Conservation (phyloP, 1,140 invertebrate genomes). For the Hyles euphorbiae region DNA sequence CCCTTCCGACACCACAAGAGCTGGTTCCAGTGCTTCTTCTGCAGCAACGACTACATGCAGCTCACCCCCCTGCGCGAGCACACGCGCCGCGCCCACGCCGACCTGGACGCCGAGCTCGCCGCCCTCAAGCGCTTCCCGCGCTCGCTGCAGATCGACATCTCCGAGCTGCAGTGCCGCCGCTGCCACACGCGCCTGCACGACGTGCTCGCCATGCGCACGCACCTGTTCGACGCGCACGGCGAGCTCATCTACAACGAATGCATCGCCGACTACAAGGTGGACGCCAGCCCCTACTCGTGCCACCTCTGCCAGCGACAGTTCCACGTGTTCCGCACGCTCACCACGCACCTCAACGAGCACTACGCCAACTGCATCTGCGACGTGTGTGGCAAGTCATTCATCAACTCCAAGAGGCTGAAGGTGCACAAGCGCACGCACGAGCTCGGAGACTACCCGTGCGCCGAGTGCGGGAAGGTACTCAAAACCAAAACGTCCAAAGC, state of each 20-base stretch:
- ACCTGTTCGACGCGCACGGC: constrained; percentile 46
- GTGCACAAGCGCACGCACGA: constrained; percentile 58
- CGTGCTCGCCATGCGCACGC: constrained; percentile 41
- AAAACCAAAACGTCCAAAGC: constrained; percentile 54
- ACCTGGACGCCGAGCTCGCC: constrained; percentile 16
- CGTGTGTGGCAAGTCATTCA: constrained; percentile 58
- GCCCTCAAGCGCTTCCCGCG: constrained; percentile 55
- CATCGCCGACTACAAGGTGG: constrained; percentile 60
- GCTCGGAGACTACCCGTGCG: constrained; percentile 46
- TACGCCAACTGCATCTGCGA: constrained; percentile 66
- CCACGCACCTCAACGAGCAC: constrained; percentile 59
- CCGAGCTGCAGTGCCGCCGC: constrained; percentile 50
- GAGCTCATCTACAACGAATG: constrained; percentile 56
- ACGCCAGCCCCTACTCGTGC: constrained; percentile 47
- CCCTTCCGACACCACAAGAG: constrained; percentile 63
- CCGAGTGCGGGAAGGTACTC: constrained; percentile 50
- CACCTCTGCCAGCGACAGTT: constrained; percentile 54
- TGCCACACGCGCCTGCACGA: constrained; percentile 49
- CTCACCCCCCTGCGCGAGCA: constrained; percentile 43
- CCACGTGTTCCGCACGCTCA: constrained; percentile 58
- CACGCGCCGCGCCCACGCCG: constrained; percentile 12
- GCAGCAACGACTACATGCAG: constrained; percentile 54
- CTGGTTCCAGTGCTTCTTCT: constrained; percentile 66
- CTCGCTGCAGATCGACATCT: constrained; percentile 63
- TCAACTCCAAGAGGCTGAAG: constrained; percentile 57